phyloP scores from a whole-genome alignment of 2,113 vertebrate species.

The Neogale vison region DNA sequence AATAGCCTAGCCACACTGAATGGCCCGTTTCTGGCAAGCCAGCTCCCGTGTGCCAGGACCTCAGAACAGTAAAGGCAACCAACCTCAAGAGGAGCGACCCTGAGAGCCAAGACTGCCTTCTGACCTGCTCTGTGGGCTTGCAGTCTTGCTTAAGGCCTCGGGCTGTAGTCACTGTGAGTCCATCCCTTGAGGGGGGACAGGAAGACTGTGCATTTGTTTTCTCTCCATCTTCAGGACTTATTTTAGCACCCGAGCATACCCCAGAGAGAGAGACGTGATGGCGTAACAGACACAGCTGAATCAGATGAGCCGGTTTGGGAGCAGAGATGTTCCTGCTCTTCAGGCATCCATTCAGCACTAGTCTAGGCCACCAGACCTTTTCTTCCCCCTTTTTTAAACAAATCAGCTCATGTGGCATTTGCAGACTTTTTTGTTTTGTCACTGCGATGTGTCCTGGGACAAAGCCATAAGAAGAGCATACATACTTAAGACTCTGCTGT shows the following conservation, averaged over 20 bases:
- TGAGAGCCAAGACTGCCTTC: not conserved
- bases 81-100: not conserved
- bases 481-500: slow-evolving; percentile 66
- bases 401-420: slow-evolving; percentile 15
- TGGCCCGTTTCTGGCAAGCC: not conserved
- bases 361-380: slow-evolving; percentile 8
- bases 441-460: slow-evolving; percentile 63
- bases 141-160: slow-evolving; percentile 63
- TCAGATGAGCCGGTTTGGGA: not conserved
- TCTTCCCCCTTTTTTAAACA: not conserved
- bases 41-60: not conserved
- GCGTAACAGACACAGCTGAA: not conserved
- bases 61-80: not conserved
- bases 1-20: not conserved
- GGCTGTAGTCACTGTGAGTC: slow-evolving; percentile 68
- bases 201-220: slow-evolving; percentile 53
- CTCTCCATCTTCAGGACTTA: slow-evolving; percentile 61
- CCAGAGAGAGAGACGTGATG: not conserved
- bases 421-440: slow-evolving; percentile 63
- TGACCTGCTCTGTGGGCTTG: rapidly evolving
- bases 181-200: slow-evolving; percentile 33
- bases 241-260: not conserved
- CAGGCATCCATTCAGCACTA: not conserved
- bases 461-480: slow-evolving; percentile 81
- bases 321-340: not conserved